Evolutionary conservation across 2,797 vertebrate species (phyloP), one percentile per base, ranked within the genome.

Genomic region (Xenentodon cancila): DNA sequence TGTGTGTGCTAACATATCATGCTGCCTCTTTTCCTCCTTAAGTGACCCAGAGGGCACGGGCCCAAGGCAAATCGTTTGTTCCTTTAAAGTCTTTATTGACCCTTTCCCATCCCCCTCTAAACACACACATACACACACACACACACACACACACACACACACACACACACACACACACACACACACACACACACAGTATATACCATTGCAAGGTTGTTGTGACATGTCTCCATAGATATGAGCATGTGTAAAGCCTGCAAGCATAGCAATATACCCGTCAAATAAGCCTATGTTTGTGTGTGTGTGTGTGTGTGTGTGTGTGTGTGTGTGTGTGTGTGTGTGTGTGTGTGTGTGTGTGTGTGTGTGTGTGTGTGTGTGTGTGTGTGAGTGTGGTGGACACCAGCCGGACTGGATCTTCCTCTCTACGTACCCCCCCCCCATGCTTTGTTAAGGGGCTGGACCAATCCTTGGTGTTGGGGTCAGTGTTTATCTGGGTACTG

Each of bases 11-110:
- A n/a, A n/a, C n/a, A n/a, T n/a, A n/a, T 62, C 45, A 71, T 80
- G 69, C 71, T 78, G 71, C 66, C 54, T 73, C 66, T 68, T 82
- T 78, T 68, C 59, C 54, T 73, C 60, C 66, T 78, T 64, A 71
- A 80, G 62, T 91, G 87, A 89, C 88, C 87, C 75, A 65, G 46
- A 82, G 83, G 82, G 64, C 87, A 88, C 34, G 66, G 59, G 84
- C 84, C 88, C 79, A 73, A 86, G 85, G 82, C 78, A 77, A 75
- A 58, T 34, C 81, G 72, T 79, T 89, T 89, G 84, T 87, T 54
- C 12, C 71, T 73, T 83, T 71, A 77, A 76, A 82, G 80, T 81
- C 79, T 78, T 70, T 3, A 0, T 47, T 89, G 87, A 89, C 82
- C 84, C 76, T 7, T 3, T 42, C 45, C 60, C 68, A 49, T 34